Percentiles rank a stretch among this genome's conserved stretches.
These are phyloP conservation scores for Meloe dianella DNA, from an alignment of 2,888 invertebrate species.

Conservation along the genomic window DNA sequence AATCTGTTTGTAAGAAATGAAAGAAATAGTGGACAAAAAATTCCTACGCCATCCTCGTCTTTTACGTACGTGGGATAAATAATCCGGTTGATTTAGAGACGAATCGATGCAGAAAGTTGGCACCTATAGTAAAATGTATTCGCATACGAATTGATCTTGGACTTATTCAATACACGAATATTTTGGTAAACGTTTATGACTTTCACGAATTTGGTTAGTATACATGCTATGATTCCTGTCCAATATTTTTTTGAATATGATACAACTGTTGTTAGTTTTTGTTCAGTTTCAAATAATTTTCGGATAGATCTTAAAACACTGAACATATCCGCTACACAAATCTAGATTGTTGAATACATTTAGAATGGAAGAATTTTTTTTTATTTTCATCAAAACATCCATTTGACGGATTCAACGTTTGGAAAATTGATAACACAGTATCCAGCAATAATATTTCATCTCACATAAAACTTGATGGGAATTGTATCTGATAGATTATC, in stretches of 20 bases:
- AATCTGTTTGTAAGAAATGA: slow-evolving; percentile 5
- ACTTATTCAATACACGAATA: slow-evolving; percentile 29
- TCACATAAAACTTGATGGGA: slow-evolving; percentile 1
- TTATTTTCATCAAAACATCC: background rate
- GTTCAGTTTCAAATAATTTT: background rate
- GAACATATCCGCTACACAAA: background rate
- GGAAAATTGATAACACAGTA: slow-evolving; percentile 1
- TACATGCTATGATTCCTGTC: slow-evolving; percentile 19
- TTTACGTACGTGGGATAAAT: slow-evolving; percentile 9
- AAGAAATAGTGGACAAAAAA: background rate
- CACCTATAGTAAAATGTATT: slow-evolving; percentile 14
- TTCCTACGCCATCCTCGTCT: background rate
- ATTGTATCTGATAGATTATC: slow-evolving; percentile 8
- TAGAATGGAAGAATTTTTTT: background rate
- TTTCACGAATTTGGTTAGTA: slow-evolving; percentile 23
- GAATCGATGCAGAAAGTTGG: slow-evolving; percentile 22
- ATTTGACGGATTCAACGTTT: background rate
- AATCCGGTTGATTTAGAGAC: slow-evolving; percentile 18
- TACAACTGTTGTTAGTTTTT: background rate
- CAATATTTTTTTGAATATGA: slow-evolving; percentile 12
- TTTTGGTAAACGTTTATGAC: slow-evolving; percentile 25
- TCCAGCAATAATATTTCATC: slow-evolving; percentile 6
- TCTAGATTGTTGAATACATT: background rate
- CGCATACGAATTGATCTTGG: slow-evolving; percentile 16
- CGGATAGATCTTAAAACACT: no score